A percentile compares a stretch with the other conserved stretches of the same genome.
Evolutionary conservation across 1,140 invertebrate species (phyloP).

Genomic region (Linepithema humile): DNA sequence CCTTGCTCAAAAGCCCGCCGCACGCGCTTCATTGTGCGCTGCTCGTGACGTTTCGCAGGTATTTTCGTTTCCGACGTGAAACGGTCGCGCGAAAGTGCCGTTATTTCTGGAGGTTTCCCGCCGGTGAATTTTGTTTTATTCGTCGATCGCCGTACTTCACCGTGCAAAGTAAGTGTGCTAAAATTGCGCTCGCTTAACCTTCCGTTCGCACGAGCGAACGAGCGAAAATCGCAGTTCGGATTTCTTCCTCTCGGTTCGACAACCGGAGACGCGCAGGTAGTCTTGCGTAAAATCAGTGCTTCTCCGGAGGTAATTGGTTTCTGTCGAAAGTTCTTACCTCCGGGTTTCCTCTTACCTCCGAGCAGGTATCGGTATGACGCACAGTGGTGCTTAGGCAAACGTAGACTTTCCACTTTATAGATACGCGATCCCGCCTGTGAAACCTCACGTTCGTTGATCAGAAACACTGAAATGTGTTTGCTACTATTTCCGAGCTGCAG

Average conservation of each 20-base stretch:
- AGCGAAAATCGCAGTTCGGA: not conserved
- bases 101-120: constrained; percentile 59
- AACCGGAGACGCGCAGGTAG: constrained; percentile 29
- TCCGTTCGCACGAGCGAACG: not conserved
- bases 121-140: constrained; percentile 56
- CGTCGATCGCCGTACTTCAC: constrained; percentile 2
- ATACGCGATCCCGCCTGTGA: not conserved
- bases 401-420: not conserved
- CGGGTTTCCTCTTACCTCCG: not conserved
- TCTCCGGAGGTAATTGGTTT: constrained; percentile 45
- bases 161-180: not conserved
- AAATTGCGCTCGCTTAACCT: constrained; percentile 39
- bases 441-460: not conserved
- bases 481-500: not conserved
- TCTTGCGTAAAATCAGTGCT: constrained; percentile 51
- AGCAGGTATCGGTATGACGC: constrained; percentile 17
- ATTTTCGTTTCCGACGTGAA: constrained; percentile 55
- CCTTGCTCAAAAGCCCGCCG: constrained; percentile 6
- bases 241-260: constrained; percentile 10
- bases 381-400: not conserved
- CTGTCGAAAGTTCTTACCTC: constrained; percentile 39
- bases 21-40: constrained; percentile 4
- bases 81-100: constrained; percentile 17
- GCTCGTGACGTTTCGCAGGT: constrained; percentile 33
- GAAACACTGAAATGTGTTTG: not conserved